Base-by-base conservation (phyloP, 2,113 vertebrate species). In the Oxygymnocypris stewartii region DNA sequence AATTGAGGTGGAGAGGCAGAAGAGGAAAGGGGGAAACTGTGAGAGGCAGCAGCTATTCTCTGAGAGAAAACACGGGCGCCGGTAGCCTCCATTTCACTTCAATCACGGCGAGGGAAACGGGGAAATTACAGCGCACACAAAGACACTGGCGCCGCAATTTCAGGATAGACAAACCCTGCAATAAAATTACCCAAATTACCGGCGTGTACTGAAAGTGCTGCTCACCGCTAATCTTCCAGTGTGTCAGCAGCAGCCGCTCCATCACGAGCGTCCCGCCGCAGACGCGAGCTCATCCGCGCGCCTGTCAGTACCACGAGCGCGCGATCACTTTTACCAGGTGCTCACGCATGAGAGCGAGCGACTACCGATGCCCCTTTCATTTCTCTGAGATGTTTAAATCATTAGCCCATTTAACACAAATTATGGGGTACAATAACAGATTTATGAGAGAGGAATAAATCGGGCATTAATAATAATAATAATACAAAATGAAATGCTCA, bases 141-240 rank as follows among this genome's bases (percentile, higher is more conserved):
- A 96, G 92, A 94, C 94, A 93, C 89, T 89, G 91, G 93, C 92
- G 94, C 89, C 90, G 93, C 95, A 96, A 95, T 94, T 93, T 92
- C 91, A 89, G 89, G 91, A 90, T 89, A 92, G 91, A 87, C 91
- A 94, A 91, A 93, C 89, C 94, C 94, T 92, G 94, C 95, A 95
- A 92, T 91, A 92, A 93, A 95, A 95, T 96, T 93, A 95, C 94
- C 92, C 91, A 94, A 95, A 96, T 95, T 94, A 95, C 94, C 92
- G 90, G 89, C 84, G 92, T 88, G 92, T 91, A 92, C 71, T 89
- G 85, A 91, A 93, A 95, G 90, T 93, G 93, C 92, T 93, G 92
- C 94, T 92, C 94, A 90, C 92, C 89, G 92, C 93, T 95, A 93
- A 95, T 94, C 92, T 93, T 90, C 92, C 86, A 80, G 91, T 89